Conservation (phyloP, 2,888 invertebrate species). For the Branchipolynoe longqiensis region DNA sequence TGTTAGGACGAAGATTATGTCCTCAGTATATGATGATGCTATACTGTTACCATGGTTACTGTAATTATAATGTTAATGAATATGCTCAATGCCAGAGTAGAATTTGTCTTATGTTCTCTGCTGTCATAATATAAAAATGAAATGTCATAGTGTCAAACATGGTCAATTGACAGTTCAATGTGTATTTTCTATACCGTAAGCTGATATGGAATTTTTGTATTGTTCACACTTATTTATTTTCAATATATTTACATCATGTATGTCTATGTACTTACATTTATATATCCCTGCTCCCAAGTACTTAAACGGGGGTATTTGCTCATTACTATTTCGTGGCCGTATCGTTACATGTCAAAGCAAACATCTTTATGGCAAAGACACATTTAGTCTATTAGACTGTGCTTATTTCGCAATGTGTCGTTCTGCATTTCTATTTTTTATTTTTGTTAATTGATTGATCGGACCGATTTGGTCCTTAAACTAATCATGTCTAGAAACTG, state of each 20-base stretch:
- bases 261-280: slow-evolving; percentile 32
- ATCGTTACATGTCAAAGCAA: too few relatives aligned
- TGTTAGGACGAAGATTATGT: background rate
- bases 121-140: background rate
- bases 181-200: background rate
- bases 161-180: background rate
- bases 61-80: background rate
- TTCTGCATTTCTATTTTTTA: too few relatives aligned
- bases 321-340: too few relatives aligned
- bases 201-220: background rate
- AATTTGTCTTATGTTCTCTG: background rate
- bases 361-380: too few relatives aligned
- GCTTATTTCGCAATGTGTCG: too few relatives aligned
- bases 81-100: slow-evolving; percentile 25
- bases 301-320: background rate
- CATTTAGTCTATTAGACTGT: too few relatives aligned
- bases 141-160: background rate
- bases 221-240: slow-evolving; percentile 34
- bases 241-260: background rate
- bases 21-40: background rate
- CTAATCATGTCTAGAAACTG: too few relatives aligned
- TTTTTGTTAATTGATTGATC: too few relatives aligned
- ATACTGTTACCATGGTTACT: background rate
- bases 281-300: background rate
- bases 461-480: too few relatives aligned